A percentile compares a stretch with the other conserved stretches of the same genome.
phyloP scores from a whole-genome alignment of 2,888 invertebrate species.

The Phrixothrix hirtus region DNA sequence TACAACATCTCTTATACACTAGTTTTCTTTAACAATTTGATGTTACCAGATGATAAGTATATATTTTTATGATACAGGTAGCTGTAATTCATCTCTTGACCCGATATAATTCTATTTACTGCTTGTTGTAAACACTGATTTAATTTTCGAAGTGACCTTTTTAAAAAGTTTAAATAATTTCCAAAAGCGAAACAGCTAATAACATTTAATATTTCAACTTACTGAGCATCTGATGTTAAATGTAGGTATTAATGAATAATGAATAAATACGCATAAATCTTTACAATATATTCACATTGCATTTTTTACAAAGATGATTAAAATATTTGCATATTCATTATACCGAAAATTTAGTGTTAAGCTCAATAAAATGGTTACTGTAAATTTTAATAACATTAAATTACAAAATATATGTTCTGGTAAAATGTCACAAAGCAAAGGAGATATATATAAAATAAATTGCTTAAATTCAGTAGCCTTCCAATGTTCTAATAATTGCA shows the following conservation, averaged over 20 bases:
- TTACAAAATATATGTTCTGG: slow-evolving; percentile 18
- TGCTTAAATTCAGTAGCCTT: slow-evolving; percentile 34
- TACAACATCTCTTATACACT: too few species aligned
- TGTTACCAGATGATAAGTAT: too few species aligned
- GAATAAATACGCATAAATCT: slow-evolving; percentile 30
- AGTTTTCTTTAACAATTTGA: too few species aligned
- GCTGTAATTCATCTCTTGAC: too few species aligned
- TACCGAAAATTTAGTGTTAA: slow-evolving; percentile 19
- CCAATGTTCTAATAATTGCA: slow-evolving; percentile 32
- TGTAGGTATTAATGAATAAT: background rate
- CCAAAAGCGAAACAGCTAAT: slow-evolving; percentile 47
- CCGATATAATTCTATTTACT: background rate
- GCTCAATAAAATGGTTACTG: slow-evolving; percentile 21
- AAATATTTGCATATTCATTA: slow-evolving; percentile 11
- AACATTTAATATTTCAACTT: too few species aligned
- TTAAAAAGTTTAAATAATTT: slow-evolving; percentile 37
- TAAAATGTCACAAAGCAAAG: slow-evolving; percentile 25
- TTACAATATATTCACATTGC: background rate
- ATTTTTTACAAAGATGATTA: background rate
- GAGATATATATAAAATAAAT: slow-evolving; percentile 34
- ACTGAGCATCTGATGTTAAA: background rate
- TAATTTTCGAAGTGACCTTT: slow-evolving; percentile 21
- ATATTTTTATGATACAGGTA: too few species aligned
- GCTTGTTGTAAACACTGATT: slow-evolving; percentile 24
- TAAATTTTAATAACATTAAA: slow-evolving; percentile 23